Evolutionary conservation across 1,140 invertebrate genomes (phyloP), one percentile per base, ranked within the genome.

Genomic region (Drosophila sturtevanti): DNA sequence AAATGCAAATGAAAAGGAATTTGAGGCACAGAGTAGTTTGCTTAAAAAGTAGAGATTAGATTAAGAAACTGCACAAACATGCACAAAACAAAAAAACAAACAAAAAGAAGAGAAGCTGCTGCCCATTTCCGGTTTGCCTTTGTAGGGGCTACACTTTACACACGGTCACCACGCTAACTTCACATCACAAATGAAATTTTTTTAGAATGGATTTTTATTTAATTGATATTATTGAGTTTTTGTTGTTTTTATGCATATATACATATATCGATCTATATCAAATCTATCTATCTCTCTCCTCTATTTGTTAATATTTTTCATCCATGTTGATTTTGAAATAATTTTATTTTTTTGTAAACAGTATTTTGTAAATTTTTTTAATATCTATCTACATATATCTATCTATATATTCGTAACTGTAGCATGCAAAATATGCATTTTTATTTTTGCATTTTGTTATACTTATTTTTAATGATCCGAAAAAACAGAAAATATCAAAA

Each of bases 1-100:
- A 66, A 86, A 86, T 77, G 87, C 87, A 72, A 91, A 91, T 77
- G 89, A 91, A 68, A 91, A 91, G 71, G 89, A 91, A 61, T 81
- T 84, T 35, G 89, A 84, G 64, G 89, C 89, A 72, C 85, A 89
- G 61, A 91, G 89, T 67, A 89, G 85, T 77, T 65, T 91, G 60
- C 73, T 91, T 63, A 90, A 91, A 34, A 86, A 91, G 51, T 82
- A 78, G 60, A 60, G 41, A 14, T 37, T 82, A 78, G 60, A 55
- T 48, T 18, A 37, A 63, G 44, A 56, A 69, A 34, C 55, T 18
- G 35, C 70, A 81, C 69, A 67, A 34, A 60, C 22, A 54, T 16
- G 59, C 34, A 79, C 64, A 27, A 63, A 61, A 63, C 12, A 38
- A 22, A 55, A 60, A 37, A 11, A 38, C 16, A 21, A 38, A 54